Evolutionary conservation across 2,113 vertebrate genomes (phyloP).

Genomic region (Puffinus mauretanicus): DNA sequence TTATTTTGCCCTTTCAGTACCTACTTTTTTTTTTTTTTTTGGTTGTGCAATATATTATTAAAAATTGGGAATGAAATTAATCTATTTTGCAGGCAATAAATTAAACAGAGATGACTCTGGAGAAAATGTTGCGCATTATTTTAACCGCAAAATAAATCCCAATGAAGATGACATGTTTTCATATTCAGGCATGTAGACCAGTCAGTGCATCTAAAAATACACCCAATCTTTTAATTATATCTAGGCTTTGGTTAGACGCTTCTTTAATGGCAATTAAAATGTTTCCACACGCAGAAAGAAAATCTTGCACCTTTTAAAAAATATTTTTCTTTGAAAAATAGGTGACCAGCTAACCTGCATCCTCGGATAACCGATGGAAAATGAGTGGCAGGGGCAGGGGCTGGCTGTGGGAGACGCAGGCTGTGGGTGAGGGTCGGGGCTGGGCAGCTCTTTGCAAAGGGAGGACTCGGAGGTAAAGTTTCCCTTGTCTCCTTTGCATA

Average conservation of each 20-base stretch:
- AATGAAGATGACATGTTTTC: conserved; percentile 4
- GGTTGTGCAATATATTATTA: neutral
- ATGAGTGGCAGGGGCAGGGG: neutral
- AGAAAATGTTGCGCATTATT: conserved; percentile 23
- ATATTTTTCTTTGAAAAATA: neutral
- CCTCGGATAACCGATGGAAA: rapidly evolving
- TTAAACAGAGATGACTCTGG: neutral
- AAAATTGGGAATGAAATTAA: conserved; percentile 19
- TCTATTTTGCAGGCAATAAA: conserved; percentile 18
- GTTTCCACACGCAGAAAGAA: neutral
- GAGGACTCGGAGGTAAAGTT: neutral
- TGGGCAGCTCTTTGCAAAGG: neutral
- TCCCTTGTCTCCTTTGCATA: neutral
- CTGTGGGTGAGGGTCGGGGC: neutral
- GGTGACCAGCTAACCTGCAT: neutral
- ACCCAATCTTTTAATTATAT: conserved; percentile 5
- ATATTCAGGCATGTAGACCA: neutral
- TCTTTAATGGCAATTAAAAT: neutral
- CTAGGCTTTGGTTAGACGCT: neutral
- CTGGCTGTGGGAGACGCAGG: neutral
- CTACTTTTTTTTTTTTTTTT: neutral
- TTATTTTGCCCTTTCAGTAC: neutral
- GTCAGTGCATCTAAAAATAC: neutral
- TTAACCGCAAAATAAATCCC: conserved; percentile 23
- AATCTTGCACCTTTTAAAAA: neutral